Conservation (phyloP, 2,888 invertebrate genomes). For the Pocota personata region DNA sequence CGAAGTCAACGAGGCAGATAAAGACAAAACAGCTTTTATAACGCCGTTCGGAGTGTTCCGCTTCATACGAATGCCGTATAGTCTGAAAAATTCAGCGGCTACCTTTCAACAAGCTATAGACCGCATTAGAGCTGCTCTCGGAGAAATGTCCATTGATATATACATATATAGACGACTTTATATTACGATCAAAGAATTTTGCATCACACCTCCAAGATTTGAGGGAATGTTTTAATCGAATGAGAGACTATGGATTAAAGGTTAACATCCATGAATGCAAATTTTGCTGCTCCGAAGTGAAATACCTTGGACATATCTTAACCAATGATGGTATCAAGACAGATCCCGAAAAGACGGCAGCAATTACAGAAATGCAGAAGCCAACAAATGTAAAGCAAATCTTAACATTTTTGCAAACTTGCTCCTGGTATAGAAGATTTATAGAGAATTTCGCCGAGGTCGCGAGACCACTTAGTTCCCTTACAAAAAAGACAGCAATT, state of each 20-base stretch:
- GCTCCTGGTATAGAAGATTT: slow-evolving; percentile 54
- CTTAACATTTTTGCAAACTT: neutral
- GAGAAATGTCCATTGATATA: too few relatives aligned
- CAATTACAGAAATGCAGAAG: neutral
- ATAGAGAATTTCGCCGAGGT: slow-evolving; percentile 48
- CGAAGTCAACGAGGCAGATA: slow-evolving; percentile 37
- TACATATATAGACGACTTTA: too few relatives aligned
- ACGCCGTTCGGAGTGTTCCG: slow-evolving; percentile 65
- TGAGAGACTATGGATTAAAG: too few relatives aligned
- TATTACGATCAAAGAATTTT: too few relatives aligned
- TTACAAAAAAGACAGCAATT: slow-evolving; percentile 75
- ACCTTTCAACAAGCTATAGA: too few relatives aligned
- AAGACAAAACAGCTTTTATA: slow-evolving; percentile 67
- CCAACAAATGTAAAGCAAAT: neutral
- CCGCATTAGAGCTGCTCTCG: too few relatives aligned
- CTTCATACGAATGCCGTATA: slow-evolving; percentile 65
- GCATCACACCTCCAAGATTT: slow-evolving; percentile 70
- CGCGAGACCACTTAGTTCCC: slow-evolving; percentile 74
- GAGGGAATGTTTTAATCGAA: slow-evolving; percentile 59
- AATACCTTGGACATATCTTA: too few relatives aligned
- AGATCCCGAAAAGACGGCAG: slow-evolving; percentile 74
- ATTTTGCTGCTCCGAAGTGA: too few relatives aligned
- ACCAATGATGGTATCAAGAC: slow-evolving; percentile 70
- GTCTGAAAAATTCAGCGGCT: too few relatives aligned
- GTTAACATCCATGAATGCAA: too few relatives aligned